Base-by-base conservation (phyloP, 2,113 vertebrate species). In the Siphamia tubifer region DNA sequence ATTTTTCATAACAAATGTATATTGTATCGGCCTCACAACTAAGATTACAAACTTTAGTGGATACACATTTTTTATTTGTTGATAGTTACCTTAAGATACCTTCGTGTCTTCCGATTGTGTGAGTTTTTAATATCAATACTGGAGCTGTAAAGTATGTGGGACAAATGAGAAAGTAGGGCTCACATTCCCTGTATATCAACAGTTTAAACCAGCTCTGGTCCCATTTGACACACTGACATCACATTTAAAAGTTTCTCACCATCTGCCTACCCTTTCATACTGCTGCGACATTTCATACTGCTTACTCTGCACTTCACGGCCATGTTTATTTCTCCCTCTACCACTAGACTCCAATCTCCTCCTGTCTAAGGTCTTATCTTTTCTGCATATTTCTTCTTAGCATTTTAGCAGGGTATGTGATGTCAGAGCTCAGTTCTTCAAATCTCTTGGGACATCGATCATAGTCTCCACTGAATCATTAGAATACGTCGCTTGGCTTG, bases 301-400 rank as follows among this genome's bases (percentile, higher is more conserved):
- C 13, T 15, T 31, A 24, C 15, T 52, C 31, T 44, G 28, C 40
- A 52, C 19, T 44, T 65, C 56, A 5, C 17, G 15, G 15, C 35
- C 28, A 19, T n/a, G 16, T 24, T 60, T 9, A 54, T 55, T 34
- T 47, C 51, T 55, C 32, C 15, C 23, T 42, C 49, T n/a, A 4
- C 28, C 32, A 31, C 3, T 8, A 44, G 16, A 43, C 49, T 27
- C 15, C 25, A 40, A 42, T 43, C 48, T 66, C 17, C 7, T 45
- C 25, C 40, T 58, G 36, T 43, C 32, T 60, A 44, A 15, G 6
- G 17, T 74, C 49, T 42, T 54, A 64, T 57, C 34, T 63, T 44
- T 23, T 28, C 44, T 73, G 49, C 63, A 17, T 44, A 39, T 32
- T 21, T 74, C 49, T 54, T 71, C 74, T 78, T 7, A 6, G 60